Conservation (phyloP, 1,140 invertebrate species). For the Ips nitidus region DNA sequence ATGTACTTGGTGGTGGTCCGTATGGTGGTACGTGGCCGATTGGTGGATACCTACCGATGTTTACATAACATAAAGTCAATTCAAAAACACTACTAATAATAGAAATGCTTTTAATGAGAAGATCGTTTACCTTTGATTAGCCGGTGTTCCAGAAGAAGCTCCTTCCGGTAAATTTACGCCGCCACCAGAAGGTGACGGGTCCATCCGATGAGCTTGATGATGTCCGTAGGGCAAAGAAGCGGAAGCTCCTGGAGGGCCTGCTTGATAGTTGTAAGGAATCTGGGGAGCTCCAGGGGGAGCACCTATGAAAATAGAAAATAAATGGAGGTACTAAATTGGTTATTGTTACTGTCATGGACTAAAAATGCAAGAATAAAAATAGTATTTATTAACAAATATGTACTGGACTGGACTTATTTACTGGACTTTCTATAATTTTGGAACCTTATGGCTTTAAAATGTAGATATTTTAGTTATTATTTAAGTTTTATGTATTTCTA, state of each 20-base stretch:
- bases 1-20: conserved; percentile 43
- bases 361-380: too few species aligned
- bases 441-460: too few species aligned
- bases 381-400: too few species aligned
- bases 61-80: not conserved
- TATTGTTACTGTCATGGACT: too few species aligned
- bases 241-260: conserved; percentile 7
- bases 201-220: conserved; percentile 50
- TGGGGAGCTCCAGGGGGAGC: conserved; percentile 8
- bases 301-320: conserved; percentile 3
- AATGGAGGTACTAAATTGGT: too few species aligned
- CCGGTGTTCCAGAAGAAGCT: not conserved
- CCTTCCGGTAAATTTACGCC: conserved; percentile 47
- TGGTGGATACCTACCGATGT: not conserved
- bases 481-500: too few species aligned
- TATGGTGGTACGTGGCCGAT: not conserved
- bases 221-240: conserved; percentile 1
- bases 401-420: too few species aligned
- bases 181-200: conserved; percentile 53
- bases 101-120: too few species aligned
- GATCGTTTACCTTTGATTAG: not conserved
- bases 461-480: too few species aligned
- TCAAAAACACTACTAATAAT: too few species aligned
- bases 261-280: conserved; percentile 13
- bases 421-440: too few species aligned